These are phyloP conservation scores for Allolobophora icterica DNA, from an alignment of 2,888 invertebrate species.

Conservation along the genomic window DNA sequence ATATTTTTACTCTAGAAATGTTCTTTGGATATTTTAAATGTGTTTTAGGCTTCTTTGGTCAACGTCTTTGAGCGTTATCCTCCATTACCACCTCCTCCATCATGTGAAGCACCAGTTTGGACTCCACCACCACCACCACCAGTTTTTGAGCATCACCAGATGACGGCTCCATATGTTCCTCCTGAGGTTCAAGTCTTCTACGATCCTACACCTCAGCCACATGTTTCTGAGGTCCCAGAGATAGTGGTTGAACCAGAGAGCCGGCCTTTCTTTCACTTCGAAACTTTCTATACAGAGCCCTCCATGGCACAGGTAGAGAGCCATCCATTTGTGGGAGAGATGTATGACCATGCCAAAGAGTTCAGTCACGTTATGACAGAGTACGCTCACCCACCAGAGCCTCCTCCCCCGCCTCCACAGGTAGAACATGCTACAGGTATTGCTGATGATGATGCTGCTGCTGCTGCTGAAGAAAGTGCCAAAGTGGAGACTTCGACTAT, in stretches of 20 bases:
- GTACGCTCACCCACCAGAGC: neutral
- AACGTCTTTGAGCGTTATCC: neutral
- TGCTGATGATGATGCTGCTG: too few relatives aligned
- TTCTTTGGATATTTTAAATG: neutral
- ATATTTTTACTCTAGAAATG: neutral
- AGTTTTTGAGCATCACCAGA: constrained; percentile 1
- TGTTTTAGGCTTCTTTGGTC: constrained; percentile 1
- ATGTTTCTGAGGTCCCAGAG: neutral
- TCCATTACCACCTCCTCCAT: neutral
- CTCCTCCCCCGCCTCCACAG: neutral
- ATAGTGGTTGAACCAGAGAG: neutral
- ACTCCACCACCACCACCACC: neutral
- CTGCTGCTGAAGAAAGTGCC: neutral
- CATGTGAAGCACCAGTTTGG: neutral
- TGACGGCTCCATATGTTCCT: constrained; percentile 33
- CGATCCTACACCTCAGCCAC: constrained; percentile 12
- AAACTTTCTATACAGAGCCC: constrained; percentile 25
- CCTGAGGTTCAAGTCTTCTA: constrained; percentile 34
- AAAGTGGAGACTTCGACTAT: neutral
- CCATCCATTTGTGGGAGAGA: constrained; percentile 6
- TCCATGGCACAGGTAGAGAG: constrained; percentile 14
- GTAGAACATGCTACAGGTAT: neutral
- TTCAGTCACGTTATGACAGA: neutral
- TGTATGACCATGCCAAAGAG: constrained; percentile 31
- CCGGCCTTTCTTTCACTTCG: constrained; percentile 15